Evolutionary conservation across 2,888 invertebrate genomes (phyloP).

Genomic region (Eurytoma californica): DNA sequence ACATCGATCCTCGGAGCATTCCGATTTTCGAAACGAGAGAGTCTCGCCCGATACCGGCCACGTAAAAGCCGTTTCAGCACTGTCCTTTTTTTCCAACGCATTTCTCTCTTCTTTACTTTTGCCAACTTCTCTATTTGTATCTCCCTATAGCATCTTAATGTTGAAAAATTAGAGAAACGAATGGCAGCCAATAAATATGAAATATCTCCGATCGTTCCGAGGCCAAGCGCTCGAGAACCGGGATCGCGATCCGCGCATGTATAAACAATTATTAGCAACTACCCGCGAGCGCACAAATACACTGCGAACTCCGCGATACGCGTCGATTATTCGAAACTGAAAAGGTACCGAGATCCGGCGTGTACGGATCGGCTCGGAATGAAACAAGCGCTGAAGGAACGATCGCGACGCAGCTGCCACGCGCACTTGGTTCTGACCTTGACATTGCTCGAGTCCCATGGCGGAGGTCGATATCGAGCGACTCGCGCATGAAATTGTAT

Average conservation of each 20-base stretch:
- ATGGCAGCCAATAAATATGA: slow-evolving; percentile 44
- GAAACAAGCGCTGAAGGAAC: not conserved
- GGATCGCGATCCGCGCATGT: not conserved
- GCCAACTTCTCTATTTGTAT: slow-evolving; percentile 35
- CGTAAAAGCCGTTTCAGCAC: slow-evolving; percentile 15
- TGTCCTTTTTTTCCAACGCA: slow-evolving; percentile 15
- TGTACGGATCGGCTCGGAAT: not conserved
- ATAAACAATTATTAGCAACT: not conserved
- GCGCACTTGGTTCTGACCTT: slow-evolving; percentile 44
- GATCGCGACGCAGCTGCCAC: not conserved
- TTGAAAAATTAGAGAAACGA: slow-evolving; percentile 51
- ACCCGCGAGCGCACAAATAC: not conserved
- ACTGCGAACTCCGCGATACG: no score
- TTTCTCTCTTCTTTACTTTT: slow-evolving; percentile 26
- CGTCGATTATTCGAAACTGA: not conserved
- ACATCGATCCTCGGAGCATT: slow-evolving; percentile 63
- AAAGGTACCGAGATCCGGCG: not conserved
- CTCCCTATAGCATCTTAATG: slow-evolving; percentile 52
- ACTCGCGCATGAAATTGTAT: slow-evolving; percentile 60
- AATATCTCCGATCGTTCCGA: slow-evolving; percentile 37
- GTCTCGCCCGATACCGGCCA: slow-evolving; percentile 35
- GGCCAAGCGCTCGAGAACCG: slow-evolving; percentile 25
- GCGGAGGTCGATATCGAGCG: slow-evolving; percentile 61
- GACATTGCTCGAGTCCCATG: slow-evolving; percentile 58
- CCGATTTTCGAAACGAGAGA: slow-evolving; percentile 54